Evolutionary conservation across 2,113 vertebrate genomes (phyloP).

Genomic region (Rhinogobius similis): DNA sequence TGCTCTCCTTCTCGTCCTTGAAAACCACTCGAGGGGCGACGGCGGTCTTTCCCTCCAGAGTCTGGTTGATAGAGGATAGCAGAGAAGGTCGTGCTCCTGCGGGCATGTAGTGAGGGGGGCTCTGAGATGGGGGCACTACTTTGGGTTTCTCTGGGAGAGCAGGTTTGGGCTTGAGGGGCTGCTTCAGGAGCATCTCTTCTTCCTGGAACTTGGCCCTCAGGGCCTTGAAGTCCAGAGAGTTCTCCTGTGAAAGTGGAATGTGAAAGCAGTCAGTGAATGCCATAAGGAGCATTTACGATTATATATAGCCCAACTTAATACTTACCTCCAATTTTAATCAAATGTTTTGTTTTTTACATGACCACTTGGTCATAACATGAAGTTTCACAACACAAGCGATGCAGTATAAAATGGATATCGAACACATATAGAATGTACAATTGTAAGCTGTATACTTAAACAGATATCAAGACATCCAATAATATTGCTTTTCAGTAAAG

Average conservation of each 20-base stretch:
- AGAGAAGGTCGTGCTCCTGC: slow-evolving; percentile 66
- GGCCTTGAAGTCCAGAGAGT: slow-evolving; percentile 65
- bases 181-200: slow-evolving; percentile 48
- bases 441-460: neutral
- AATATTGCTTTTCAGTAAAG: neutral
- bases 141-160: slow-evolving; percentile 69
- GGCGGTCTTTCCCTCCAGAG: slow-evolving; percentile 21
- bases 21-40: slow-evolving; percentile 71
- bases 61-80: slow-evolving; percentile 65
- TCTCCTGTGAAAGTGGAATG: slow-evolving; percentile 48
- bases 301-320: neutral
- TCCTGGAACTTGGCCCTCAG: slow-evolving; percentile 74
- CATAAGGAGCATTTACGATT: neutral
- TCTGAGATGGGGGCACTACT: slow-evolving; percentile 44
- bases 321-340: neutral
- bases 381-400: neutral
- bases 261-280: neutral
- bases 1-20: slow-evolving; percentile 66
- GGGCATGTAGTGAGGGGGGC: slow-evolving; percentile 60
- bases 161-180: slow-evolving; percentile 60
- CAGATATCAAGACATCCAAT: neutral
- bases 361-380: too few relatives aligned
- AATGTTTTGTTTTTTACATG: too few relatives aligned
- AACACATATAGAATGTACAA: neutral
- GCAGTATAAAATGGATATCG: neutral